phyloP scores from a whole-genome alignment of 2,888 invertebrate species.

The Lasioglossum vierecki region DNA sequence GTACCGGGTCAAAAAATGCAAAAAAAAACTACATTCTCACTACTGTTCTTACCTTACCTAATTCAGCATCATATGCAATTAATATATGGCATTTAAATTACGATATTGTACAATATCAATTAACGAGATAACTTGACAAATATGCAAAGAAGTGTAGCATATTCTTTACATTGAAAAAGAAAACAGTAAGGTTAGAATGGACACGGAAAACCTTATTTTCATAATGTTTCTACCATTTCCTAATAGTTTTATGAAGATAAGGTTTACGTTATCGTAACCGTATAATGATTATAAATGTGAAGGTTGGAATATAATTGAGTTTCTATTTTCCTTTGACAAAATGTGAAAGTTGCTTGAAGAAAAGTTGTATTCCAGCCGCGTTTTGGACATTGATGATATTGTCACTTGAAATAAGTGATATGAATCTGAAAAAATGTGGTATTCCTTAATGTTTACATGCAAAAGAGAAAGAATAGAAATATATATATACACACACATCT shows the following conservation, averaged over 20 bases:
- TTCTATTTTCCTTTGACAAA: constrained; percentile 51
- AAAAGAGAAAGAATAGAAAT: constrained; percentile 54
- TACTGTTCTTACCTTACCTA: constrained; percentile 80
- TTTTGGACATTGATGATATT: constrained; percentile 59
- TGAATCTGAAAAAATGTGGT: constrained; percentile 69
- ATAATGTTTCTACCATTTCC: constrained; percentile 71
- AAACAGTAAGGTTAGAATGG: constrained; percentile 79
- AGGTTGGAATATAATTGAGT: constrained; percentile 80
- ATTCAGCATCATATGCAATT: constrained; percentile 68
- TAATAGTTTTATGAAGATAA: constrained; percentile 74
- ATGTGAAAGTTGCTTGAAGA: constrained; percentile 46
- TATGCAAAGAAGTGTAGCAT: constrained; percentile 55
- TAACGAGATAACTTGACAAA: constrained; percentile 56
- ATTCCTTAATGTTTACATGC: constrained; percentile 72
- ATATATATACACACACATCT: constrained; percentile 42
- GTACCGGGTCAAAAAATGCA: constrained; percentile 74
- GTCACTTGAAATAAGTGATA: constrained; percentile 62
- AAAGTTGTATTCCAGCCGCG: constrained; percentile 77
- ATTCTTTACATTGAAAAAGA: constrained; percentile 59
- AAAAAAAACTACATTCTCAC: constrained; percentile 76
- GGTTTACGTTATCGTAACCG: constrained; percentile 73
- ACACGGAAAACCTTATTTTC: constrained; percentile 76
- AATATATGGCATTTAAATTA: constrained; percentile 64
- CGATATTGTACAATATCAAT: constrained; percentile 65
- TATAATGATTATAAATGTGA: constrained; percentile 77